A percentile compares a stretch with the other conserved stretches of the same genome.
phyloP scores from a whole-genome alignment of 2,797 vertebrate species.

The Peromyscus eremicus region DNA sequence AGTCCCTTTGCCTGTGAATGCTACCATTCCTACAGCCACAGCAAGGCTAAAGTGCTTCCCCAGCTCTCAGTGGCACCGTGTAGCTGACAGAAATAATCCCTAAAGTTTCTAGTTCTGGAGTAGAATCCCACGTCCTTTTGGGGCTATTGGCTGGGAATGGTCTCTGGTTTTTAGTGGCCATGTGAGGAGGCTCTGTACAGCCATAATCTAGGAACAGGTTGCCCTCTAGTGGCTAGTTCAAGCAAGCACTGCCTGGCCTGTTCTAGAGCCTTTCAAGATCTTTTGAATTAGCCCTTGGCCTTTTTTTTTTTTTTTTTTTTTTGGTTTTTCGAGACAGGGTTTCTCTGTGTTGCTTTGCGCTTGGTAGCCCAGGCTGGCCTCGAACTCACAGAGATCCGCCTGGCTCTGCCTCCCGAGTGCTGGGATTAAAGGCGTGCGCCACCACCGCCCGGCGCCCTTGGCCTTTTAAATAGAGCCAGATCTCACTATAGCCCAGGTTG shows the following conservation, averaged over 20 bases:
- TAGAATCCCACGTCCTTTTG: not conserved
- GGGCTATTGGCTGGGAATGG: not conserved
- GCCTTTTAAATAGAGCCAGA: not conserved
- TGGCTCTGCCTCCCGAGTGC: too few relatives aligned
- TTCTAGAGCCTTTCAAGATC: not conserved
- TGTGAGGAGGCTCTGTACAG: not conserved
- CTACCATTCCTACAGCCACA: not conserved
- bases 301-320: too few relatives aligned
- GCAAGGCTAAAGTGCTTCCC: not conserved
- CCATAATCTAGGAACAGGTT: conserved; percentile 12
- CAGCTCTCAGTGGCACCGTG: not conserved
- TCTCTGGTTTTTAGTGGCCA: not conserved
- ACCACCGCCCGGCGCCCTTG: too few relatives aligned
- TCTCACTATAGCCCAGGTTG: not conserved
- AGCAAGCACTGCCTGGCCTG: not conserved
- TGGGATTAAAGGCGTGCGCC: too few relatives aligned
- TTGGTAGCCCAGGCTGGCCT: too few relatives aligned
- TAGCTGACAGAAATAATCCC: not conserved
- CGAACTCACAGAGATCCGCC: too few relatives aligned
- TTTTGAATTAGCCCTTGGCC: not conserved
- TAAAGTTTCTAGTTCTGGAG: conserved; percentile 7
- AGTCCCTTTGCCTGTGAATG: not conserved
- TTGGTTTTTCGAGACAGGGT: too few relatives aligned
- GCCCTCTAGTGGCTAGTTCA: conserved; percentile 66
- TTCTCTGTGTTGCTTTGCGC: too few relatives aligned